phyloP scores from a whole-genome alignment of 1,140 invertebrate genomes.

The Aethina tumida region DNA sequence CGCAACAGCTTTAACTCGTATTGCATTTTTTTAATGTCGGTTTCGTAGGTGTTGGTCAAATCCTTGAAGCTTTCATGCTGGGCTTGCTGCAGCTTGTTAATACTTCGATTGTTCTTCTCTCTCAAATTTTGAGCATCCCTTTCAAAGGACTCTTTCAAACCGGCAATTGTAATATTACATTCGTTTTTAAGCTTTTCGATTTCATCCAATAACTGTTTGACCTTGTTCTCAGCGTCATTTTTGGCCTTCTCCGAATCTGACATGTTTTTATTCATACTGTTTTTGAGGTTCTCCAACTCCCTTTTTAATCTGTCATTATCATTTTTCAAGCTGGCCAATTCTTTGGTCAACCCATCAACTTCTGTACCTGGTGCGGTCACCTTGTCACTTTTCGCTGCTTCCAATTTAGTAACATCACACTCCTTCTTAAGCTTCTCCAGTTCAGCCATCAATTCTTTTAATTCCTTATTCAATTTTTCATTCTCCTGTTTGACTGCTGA shows the following conservation, averaged over 20 bases:
- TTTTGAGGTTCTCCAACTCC: conserved; percentile 10
- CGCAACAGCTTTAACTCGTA: conserved; percentile 8
- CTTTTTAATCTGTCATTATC: conserved; percentile 14
- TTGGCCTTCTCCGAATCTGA: neutral
- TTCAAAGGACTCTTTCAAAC: conserved; percentile 21
- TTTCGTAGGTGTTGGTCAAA: conserved; percentile 16
- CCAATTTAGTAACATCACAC: conserved; percentile 3
- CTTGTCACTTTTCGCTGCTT: no score
- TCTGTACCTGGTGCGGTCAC: neutral
- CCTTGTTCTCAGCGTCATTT: conserved; percentile 8
- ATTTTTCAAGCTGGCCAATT: conserved; percentile 11
- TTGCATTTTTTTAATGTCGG: conserved; percentile 17
- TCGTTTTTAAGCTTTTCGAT: conserved; percentile 21
- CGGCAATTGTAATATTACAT: conserved; percentile 17
- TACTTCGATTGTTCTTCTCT: conserved; percentile 19
- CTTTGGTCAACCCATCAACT: conserved; percentile 6
- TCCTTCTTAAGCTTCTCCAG: conserved; percentile 10
- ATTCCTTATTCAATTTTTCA: conserved; percentile 9
- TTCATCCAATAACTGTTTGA: conserved; percentile 14
- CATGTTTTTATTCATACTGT: conserved; percentile 2
- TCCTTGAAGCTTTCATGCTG: conserved; percentile 18
- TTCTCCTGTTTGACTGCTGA: conserved; percentile 10
- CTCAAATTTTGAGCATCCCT: conserved; percentile 21
- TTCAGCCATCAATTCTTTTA: conserved; percentile 9
- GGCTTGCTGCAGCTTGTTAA: conserved; percentile 22